These are phyloP conservation scores for Leptinotarsa lineolata DNA, from an alignment of 1,140 invertebrate genomes.

Conservation along the genomic window DNA sequence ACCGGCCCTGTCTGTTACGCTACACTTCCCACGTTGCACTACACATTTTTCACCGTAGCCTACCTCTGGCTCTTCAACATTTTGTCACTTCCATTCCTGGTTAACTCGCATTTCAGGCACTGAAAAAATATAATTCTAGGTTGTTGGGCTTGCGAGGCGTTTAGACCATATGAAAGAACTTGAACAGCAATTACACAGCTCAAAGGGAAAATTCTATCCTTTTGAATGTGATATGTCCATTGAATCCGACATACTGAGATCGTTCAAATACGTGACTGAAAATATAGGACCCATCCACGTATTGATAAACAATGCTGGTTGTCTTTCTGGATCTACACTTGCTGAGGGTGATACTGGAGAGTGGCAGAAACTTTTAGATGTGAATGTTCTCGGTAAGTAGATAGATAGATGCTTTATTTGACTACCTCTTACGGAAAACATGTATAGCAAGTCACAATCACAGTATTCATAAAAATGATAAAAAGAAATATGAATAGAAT, in stretches of 20 bases:
- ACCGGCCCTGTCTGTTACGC: no score
- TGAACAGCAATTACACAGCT: slow-evolving; percentile 27
- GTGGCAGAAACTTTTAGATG: slow-evolving; percentile 28
- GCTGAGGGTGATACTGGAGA: slow-evolving; percentile 48
- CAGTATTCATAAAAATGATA: no score
- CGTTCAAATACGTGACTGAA: slow-evolving; percentile 67
- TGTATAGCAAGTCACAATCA: no score
- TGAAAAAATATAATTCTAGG: slow-evolving; percentile 44
- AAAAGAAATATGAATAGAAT: no score
- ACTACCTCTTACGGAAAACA: no score
- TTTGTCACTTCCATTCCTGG: neutral
- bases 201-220: slow-evolving; percentile 57
- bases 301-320: slow-evolving; percentile 76
- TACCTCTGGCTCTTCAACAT: no score
- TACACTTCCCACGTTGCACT: no score
- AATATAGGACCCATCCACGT: slow-evolving; percentile 70
- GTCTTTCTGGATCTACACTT: slow-evolving; percentile 50
- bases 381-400: slow-evolving; percentile 17
- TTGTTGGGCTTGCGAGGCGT: slow-evolving; percentile 72
- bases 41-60: no score
- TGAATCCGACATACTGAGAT: slow-evolving; percentile 66
- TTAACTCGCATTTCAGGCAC: neutral
- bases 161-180: slow-evolving; percentile 61
- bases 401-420: no score
- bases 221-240: slow-evolving; percentile 68